phyloP scores from a whole-genome alignment of 2,888 invertebrate genomes.

The Galeruca laticollis region DNA sequence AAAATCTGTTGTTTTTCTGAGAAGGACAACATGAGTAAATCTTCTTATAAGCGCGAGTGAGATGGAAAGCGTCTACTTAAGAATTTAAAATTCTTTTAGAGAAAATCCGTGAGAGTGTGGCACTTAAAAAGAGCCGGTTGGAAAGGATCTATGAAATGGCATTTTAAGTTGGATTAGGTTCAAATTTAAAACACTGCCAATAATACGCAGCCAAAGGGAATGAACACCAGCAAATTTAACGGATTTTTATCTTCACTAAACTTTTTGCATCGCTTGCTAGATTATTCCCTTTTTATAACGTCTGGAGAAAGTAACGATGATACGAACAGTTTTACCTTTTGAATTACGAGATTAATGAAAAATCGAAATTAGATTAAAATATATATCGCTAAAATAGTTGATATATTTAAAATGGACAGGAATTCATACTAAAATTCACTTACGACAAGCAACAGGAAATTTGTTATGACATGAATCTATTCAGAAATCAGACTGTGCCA shows the following conservation, averaged over 20 bases:
- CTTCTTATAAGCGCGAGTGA: constrained; percentile 42
- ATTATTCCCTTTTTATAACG: not conserved
- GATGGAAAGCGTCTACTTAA: constrained; percentile 61
- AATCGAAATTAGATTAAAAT: not conserved
- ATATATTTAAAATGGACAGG: too few species aligned
- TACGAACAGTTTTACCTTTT: not conserved
- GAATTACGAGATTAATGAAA: not conserved
- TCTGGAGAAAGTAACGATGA: not conserved
- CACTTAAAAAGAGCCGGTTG: constrained; percentile 62
- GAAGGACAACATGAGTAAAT: constrained; percentile 51
- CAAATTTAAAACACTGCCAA: constrained; percentile 68
- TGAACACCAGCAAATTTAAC: constrained; percentile 58
- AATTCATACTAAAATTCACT: too few species aligned
- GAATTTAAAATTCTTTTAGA: constrained; percentile 68
- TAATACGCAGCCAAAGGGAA: constrained; percentile 65
- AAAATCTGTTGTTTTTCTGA: constrained; percentile 68
- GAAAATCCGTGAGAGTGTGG: constrained; percentile 66
- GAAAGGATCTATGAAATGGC: constrained; percentile 68
- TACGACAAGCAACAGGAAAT: too few species aligned
- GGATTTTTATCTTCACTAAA: constrained; percentile 52
- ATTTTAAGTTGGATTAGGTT: constrained; percentile 69
- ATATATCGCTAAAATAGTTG: too few species aligned
- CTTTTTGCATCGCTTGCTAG: constrained; percentile 49
- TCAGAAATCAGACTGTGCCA: too few species aligned
- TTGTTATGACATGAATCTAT: too few species aligned